Conservation (phyloP, 2,113 vertebrate genomes). For the Pterocles orientalis region DNA sequence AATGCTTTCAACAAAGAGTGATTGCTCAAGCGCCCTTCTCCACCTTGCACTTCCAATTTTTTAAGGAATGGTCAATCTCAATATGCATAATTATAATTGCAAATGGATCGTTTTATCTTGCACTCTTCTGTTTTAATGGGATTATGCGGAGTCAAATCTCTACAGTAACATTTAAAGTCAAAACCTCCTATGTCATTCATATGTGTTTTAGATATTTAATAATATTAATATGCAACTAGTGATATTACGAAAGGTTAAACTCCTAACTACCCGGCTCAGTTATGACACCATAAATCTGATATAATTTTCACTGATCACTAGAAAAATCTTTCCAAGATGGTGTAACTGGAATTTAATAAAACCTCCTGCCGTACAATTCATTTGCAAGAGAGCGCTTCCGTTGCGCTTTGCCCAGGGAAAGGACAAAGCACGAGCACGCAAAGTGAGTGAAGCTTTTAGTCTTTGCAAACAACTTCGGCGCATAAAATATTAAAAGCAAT, state of each 20-base stretch:
- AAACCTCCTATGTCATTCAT: neutral
- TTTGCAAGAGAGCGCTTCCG: neutral
- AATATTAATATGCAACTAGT: constrained; percentile 30
- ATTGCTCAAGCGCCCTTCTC: constrained; percentile 23
- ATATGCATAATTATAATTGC: constrained; percentile 36
- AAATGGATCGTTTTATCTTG: constrained; percentile 21
- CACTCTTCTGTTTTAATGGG: constrained; percentile 43
- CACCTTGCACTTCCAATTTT: constrained; percentile 19
- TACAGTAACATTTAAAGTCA: constrained; percentile 34
- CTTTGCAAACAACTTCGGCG: constrained; percentile 20
- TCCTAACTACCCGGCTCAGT: neutral
- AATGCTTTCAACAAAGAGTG: constrained; percentile 39
- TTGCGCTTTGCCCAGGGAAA: neutral
- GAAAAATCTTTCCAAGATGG: neutral
- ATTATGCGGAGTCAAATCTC: neutral
- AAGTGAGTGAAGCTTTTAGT: constrained; percentile 30
- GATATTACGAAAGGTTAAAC: constrained; percentile 15
- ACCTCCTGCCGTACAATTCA: neutral
- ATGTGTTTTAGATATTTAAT: neutral
- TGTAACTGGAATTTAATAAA: neutral
- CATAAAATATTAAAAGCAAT: constrained; percentile 60
- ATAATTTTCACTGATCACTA: neutral
- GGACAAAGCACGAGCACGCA: neutral
- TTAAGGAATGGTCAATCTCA: constrained; percentile 28
- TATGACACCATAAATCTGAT: constrained; percentile 7